Percentiles rank a stretch among this genome's conserved stretches.
Evolutionary conservation across 2,113 vertebrate species (phyloP).

Genomic region (Podarcis cretensis): DNA sequence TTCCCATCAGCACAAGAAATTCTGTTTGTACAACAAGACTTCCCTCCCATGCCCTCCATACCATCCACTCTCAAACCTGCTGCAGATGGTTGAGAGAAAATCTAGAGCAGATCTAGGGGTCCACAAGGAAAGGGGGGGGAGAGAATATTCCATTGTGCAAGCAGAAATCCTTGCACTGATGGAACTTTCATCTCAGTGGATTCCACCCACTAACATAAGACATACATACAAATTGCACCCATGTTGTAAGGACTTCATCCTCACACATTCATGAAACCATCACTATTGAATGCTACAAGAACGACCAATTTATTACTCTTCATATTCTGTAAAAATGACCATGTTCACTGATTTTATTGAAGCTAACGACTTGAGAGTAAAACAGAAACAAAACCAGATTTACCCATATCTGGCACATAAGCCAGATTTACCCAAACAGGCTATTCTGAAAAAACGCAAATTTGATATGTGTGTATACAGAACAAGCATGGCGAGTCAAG

Average conservation of each 20-base stretch:
- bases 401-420: no score
- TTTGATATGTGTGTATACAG: neutral
- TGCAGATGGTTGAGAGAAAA: no score
- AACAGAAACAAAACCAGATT: neutral
- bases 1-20: no score
- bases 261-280: neutral
- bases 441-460: neutral
- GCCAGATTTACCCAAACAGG: neutral
- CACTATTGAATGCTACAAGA: neutral
- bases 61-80: no score
- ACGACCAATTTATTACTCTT: neutral
- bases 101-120: no score
- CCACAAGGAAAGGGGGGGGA: no score
- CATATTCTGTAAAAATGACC: neutral
- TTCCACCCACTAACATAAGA: neutral
- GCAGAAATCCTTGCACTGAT: no score
- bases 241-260: neutral
- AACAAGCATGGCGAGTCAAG: neutral
- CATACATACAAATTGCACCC: neutral
- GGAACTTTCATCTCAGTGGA: no score
- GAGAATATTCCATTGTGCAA: no score
- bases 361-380: neutral
- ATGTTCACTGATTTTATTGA: neutral
- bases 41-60: no score
- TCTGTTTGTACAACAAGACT: no score